Evolutionary conservation across 2,888 invertebrate genomes (phyloP).

Genomic region (Epiblema foenella): DNA sequence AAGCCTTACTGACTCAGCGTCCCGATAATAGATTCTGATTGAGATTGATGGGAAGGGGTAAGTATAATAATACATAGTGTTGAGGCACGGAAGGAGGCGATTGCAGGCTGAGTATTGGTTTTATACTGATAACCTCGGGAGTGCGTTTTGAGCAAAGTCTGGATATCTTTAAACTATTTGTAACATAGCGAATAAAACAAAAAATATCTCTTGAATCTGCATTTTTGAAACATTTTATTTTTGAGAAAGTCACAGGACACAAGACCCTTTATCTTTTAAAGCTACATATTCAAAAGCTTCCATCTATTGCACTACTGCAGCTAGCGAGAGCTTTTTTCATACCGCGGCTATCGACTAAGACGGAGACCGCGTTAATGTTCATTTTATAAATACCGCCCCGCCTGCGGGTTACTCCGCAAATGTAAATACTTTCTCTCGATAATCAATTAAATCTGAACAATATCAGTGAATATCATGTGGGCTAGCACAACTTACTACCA

Average conservation of each 20-base stretch:
- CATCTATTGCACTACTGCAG: background rate
- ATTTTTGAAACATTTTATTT: background rate
- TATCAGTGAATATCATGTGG: no score
- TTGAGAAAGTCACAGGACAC: background rate
- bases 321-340: background rate
- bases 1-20: slow-evolving; percentile 19
- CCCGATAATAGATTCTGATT: slow-evolving; percentile 31
- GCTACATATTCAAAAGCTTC: slow-evolving; percentile 14
- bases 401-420: no score
- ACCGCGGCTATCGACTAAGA: background rate
- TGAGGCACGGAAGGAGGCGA: no score
- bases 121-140: no score
- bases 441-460: no score
- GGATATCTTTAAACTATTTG: no score
- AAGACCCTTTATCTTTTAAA: slow-evolving; percentile 9
- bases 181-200: no score
- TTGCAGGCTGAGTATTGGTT: no score
- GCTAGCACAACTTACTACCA: no score
- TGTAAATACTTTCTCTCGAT: no score
- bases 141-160: no score
- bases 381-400: background rate
- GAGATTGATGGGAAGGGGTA: slow-evolving; percentile 32
- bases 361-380: background rate
- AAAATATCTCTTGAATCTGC: no score
- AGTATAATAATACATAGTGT: slow-evolving; percentile 7